Conservation (phyloP, 2,797 vertebrate genomes). For the Lerista edwardsae region DNA sequence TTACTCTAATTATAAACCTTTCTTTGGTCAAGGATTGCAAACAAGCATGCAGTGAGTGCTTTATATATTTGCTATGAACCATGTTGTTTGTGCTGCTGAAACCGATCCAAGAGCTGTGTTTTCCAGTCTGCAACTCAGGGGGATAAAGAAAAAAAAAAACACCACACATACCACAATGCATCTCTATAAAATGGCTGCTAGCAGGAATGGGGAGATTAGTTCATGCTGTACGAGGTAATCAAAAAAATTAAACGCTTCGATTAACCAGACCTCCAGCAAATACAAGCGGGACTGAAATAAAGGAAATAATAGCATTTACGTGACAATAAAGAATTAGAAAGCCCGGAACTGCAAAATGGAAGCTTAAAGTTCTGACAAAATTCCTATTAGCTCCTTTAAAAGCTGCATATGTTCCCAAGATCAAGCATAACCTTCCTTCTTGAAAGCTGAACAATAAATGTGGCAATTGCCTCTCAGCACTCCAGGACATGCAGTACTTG, state of each 20-base stretch:
- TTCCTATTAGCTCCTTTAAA: background rate
- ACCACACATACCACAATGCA: background rate
- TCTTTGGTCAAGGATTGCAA: constrained; percentile 46
- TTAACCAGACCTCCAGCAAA: no score
- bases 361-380: background rate
- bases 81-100: constrained; percentile 42
- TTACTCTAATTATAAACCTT: constrained; percentile 80
- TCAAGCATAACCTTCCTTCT: background rate
- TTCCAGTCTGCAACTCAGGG: background rate
- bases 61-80: constrained; percentile 48
- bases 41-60: constrained; percentile 24
- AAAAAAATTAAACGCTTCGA: background rate
- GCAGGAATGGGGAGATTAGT: background rate
- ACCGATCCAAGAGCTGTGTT: constrained; percentile 15
- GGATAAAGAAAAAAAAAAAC: background rate
- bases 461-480: background rate
- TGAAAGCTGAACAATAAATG: background rate
- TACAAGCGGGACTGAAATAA: background rate
- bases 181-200: background rate
- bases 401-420: background rate
- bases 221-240: background rate
- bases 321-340: background rate
- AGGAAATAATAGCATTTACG: background rate
- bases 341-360: background rate
- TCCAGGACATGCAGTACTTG: background rate